Base-by-base conservation (phyloP, 1,140 invertebrate species). In the Pseudomyrmex cubaensis region DNA sequence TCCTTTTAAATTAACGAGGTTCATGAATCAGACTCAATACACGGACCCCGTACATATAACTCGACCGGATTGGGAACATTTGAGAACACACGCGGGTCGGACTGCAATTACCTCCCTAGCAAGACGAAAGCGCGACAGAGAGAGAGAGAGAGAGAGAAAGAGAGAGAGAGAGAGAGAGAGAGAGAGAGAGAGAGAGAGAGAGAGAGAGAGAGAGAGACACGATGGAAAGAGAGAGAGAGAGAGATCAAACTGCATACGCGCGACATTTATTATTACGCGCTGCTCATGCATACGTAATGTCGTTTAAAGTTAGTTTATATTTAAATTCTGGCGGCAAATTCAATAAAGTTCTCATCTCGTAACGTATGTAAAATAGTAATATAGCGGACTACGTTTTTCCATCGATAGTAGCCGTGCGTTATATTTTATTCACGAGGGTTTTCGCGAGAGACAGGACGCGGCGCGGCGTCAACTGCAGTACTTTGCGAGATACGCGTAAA, bases 21-120 rank as follows among this genome's bases (percentile, higher is more conserved):
- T 12, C 54, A 15, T 80, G 67, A 72, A 72, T 80, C 66, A 80
- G 56, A 80, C 66, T 12, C 44, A 66, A 78, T 69, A 48, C 75
- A 25, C 52, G 44, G 0, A 20, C 44, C 52, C n/a, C 22, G 76
- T 72, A 7, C 35, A 35, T 7, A 35, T 35, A 69, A 61, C 56
- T 50, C 66, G 66, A 12, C 54, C 10, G 66, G 44, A 69, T 48
- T 50, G 56, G 35, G 44, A 72, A 70, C 66, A 50, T 80, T 72
- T 46, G 67, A 66, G 52, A 70, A 46, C 75, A 69, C 62, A 46
- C 22, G 52, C 50, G 35, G 66, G 76, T 13, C 20, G 66, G 54
- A 72, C 70, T 72, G 76, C 54, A 72, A 72, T 80, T 72, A 80
- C 76, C 50, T 46, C 44, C 15, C 15, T 20, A 17, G 44, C 20